These are phyloP conservation scores for Dipodomys spectabilis DNA, from an alignment of 2,113 vertebrate genomes.

Conservation along the genomic window DNA sequence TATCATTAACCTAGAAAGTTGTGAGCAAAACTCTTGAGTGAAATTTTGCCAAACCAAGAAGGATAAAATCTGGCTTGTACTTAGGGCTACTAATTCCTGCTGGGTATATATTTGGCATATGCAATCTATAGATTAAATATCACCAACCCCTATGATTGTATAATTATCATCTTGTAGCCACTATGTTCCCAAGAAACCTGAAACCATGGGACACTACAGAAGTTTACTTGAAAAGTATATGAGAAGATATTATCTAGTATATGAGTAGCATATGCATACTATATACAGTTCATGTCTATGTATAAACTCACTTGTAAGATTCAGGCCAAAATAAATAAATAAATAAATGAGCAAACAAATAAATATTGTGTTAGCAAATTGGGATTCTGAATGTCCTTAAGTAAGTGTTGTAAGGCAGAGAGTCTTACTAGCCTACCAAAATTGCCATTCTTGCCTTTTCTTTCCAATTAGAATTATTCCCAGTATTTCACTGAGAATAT, in stretches of 20 bases:
- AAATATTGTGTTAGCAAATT: constrained; percentile 21
- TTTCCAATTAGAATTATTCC: constrained; percentile 13
- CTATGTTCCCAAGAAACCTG: constrained; percentile 29
- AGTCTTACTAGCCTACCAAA: constrained; percentile 28
- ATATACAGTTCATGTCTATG: constrained; percentile 31
- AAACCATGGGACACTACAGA: constrained; percentile 32
- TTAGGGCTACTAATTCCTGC: background rate
- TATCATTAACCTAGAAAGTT: background rate
- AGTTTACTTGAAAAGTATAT: constrained; percentile 44
- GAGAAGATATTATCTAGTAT: constrained; percentile 32
- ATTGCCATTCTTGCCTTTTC: constrained; percentile 29
- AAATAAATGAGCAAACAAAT: background rate
- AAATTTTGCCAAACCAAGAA: constrained; percentile 1
- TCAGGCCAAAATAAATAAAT: constrained; percentile 46
- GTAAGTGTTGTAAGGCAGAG: background rate
- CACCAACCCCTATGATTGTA: background rate
- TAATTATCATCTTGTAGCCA: background rate
- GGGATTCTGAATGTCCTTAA: constrained; percentile 26
- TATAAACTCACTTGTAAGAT: constrained; percentile 57
- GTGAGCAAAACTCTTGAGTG: background rate
- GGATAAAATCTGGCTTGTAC: background rate
- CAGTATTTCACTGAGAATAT: constrained; percentile 27
- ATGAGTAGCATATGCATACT: constrained; percentile 40
- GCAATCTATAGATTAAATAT: constrained; percentile 26
- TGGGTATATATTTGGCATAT: background rate